A percentile compares a stretch with the other conserved stretches of the same genome.
Evolutionary conservation across 2,113 vertebrate genomes (phyloP).

Genomic region (Seriola aureovittata): DNA sequence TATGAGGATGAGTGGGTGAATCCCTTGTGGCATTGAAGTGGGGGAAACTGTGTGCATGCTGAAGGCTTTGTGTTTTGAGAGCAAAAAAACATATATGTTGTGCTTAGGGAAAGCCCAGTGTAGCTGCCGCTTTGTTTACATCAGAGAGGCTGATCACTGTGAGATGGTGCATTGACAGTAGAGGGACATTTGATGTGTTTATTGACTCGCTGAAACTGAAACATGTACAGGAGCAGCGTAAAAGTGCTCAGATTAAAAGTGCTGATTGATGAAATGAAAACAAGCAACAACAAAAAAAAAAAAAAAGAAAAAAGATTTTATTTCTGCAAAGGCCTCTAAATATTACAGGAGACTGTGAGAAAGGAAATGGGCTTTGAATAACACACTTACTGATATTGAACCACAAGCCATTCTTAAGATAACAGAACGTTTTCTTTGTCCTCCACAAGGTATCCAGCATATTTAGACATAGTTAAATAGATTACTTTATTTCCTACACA

Average conservation of each 20-base stretch:
- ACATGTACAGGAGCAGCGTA: neutral
- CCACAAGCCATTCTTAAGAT: neutral
- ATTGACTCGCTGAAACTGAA: conserved; percentile 40
- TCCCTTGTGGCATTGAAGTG: conserved; percentile 44
- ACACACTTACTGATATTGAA: neutral
- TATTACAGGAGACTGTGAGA: neutral
- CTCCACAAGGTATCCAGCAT: neutral
- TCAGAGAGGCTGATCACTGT: conserved; percentile 37
- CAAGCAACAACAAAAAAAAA: neutral
- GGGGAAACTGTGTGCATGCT: neutral
- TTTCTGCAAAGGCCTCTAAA: neutral
- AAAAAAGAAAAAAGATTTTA: neutral
- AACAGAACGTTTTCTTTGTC: too few species aligned
- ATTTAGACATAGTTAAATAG: neutral
- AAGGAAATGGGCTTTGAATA: neutral
- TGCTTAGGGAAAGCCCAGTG: conserved; percentile 40
- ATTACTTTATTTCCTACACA: neutral
- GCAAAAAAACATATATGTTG: conserved; percentile 27
- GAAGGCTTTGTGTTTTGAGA: conserved; percentile 56
- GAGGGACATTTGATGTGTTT: conserved; percentile 37
- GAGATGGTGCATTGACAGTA: conserved; percentile 7
- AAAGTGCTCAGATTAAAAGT: conserved; percentile 13
- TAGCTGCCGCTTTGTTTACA: conserved; percentile 69
- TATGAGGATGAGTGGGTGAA: conserved; percentile 56
- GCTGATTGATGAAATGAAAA: neutral